These are phyloP conservation scores for Doryteuthis pealeii DNA, from an alignment of 1,140 invertebrate genomes.

Conservation along the genomic window DNA sequence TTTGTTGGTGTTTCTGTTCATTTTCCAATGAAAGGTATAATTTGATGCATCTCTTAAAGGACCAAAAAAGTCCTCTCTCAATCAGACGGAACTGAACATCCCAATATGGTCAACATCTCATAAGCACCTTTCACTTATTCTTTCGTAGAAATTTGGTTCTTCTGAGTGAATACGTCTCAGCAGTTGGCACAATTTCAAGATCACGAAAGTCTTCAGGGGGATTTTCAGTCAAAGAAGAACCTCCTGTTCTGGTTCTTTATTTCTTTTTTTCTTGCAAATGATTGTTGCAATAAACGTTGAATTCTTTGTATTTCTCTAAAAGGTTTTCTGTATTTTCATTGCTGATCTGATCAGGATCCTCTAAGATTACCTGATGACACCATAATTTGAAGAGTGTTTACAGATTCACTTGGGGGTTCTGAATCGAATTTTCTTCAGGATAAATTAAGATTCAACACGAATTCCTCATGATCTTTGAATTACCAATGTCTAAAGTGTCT, in stretches of 20 bases:
- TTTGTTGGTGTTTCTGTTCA: too few relatives aligned
- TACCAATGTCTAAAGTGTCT: not conserved
- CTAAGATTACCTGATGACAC: not conserved
- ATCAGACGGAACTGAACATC: conserved; percentile 77
- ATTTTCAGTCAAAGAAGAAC: too few relatives aligned
- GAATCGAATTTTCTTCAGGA: not conserved
- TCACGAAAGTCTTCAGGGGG: too few relatives aligned
- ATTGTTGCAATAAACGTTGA: not conserved
- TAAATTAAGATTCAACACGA: too few relatives aligned
- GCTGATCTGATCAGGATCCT: not conserved
- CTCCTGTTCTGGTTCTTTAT: too few relatives aligned
- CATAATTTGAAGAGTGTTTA: not conserved
- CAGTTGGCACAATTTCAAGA: too few relatives aligned
- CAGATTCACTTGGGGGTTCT: not conserved
- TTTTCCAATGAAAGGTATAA: conserved; percentile 27
- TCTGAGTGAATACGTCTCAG: conserved; percentile 41
- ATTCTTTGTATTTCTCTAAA: too few relatives aligned
- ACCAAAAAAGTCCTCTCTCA: conserved; percentile 69
- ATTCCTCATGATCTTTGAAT: not conserved
- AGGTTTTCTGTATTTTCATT: not conserved
- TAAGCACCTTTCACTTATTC: conserved; percentile 69
- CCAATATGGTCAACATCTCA: conserved; percentile 68
- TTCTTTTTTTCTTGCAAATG: not conserved
- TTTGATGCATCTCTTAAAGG: conserved; percentile 57
- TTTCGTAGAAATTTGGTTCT: conserved; percentile 62